A percentile compares a stretch with the other conserved stretches of the same genome.
These are phyloP conservation scores for Mus pahari DNA, from an alignment of 2,113 vertebrate species.

Conservation along the genomic window DNA sequence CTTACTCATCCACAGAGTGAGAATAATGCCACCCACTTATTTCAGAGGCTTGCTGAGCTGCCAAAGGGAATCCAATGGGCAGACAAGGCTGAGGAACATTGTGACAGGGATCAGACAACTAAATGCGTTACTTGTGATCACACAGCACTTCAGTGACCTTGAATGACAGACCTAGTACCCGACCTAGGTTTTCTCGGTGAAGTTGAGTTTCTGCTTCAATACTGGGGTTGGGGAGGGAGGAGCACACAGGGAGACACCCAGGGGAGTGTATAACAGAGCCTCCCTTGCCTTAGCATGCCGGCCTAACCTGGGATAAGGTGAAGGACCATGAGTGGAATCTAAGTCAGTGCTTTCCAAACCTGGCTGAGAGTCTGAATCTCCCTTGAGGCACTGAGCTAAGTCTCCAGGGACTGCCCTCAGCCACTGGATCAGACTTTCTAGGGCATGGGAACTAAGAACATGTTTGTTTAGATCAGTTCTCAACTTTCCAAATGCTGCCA, in stretches of 20 bases:
- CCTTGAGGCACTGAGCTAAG: neutral
- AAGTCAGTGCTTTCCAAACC: slow-evolving; percentile 52
- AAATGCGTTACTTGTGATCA: neutral
- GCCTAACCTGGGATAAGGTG: neutral
- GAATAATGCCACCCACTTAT: neutral
- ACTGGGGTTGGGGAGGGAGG: too few species aligned
- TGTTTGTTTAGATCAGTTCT: neutral
- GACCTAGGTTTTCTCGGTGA: neutral
- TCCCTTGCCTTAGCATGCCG: neutral
- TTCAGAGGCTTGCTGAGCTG: neutral
- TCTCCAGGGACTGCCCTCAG: neutral
- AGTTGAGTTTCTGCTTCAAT: too few species aligned
- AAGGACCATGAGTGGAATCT: slow-evolving; percentile 29
- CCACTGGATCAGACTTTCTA: slow-evolving; percentile 25
- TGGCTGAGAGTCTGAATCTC: neutral
- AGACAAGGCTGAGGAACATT: neutral
- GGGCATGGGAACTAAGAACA: slow-evolving; percentile 6
- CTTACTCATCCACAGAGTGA: neutral
- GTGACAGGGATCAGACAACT: neutral
- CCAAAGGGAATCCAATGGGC: neutral
- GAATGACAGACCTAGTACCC: neutral
- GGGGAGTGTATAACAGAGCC: neutral
- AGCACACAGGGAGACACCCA: neutral
- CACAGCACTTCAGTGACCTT: neutral
- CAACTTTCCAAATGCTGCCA: neutral